Percentiles rank a stretch among this genome's conserved stretches.
Evolutionary conservation across 1,140 invertebrate species (phyloP).

Genomic region (Octopus bimaculoides): DNA sequence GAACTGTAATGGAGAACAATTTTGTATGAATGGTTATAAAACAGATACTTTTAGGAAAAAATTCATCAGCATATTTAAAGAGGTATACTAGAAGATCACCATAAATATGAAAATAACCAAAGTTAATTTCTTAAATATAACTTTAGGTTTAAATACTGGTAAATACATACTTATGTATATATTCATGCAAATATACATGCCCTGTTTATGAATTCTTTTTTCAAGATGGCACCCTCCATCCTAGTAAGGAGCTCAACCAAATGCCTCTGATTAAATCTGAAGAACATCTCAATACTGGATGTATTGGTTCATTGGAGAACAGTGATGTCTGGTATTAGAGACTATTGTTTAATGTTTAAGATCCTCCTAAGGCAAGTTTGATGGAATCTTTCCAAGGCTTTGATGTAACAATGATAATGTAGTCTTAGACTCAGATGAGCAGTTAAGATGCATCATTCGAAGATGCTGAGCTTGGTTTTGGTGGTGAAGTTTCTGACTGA

Average conservation of each 20-base stretch:
- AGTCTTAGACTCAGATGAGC: neutral
- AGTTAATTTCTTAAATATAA: too few relatives aligned
- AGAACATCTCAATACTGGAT: neutral
- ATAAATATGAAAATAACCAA: too few relatives aligned
- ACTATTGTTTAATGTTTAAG: neutral
- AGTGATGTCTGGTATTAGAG: neutral
- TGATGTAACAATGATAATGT: neutral
- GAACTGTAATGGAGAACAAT: too few relatives aligned
- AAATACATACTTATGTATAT: too few relatives aligned
- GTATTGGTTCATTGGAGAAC: neutral
- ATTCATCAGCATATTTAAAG: too few relatives aligned
- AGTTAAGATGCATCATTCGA: neutral
- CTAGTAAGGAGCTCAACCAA: neutral
- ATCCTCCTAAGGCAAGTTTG: neutral
- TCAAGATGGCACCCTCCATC: neutral
- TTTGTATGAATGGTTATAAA: too few relatives aligned
- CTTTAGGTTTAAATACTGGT: too few relatives aligned
- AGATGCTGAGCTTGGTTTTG: neutral
- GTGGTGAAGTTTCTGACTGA: neutral
- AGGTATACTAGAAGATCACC: too few relatives aligned
- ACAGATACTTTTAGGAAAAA: too few relatives aligned
- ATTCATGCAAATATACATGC: too few relatives aligned
- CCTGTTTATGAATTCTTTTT: too few relatives aligned
- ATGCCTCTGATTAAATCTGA: neutral
- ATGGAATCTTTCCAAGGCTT: neutral